Evolutionary conservation across 2,797 vertebrate genomes (phyloP).

Genomic region (Decapterus maruadsi): DNA sequence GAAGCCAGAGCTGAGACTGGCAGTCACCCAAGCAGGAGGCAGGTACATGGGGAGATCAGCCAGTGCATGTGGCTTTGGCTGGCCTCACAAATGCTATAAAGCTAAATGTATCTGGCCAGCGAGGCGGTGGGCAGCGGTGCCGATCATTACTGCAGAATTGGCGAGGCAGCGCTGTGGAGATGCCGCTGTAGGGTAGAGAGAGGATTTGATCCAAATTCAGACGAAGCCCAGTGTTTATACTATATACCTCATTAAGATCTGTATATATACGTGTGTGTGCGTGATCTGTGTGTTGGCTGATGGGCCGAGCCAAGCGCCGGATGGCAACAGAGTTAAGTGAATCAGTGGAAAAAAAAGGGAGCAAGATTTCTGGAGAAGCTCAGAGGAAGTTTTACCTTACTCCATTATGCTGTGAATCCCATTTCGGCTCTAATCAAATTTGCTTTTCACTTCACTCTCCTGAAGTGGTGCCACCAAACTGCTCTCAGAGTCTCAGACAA

Average conservation of each 20-base stretch:
- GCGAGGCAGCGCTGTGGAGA: conserved; percentile 13
- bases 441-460: conserved; percentile 18
- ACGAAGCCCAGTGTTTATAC: conserved; percentile 40
- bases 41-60: conserved; percentile 49
- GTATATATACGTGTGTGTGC: conserved; percentile 14
- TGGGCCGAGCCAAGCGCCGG: background rate
- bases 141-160: conserved; percentile 51
- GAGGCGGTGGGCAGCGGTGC: conserved; percentile 30
- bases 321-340: conserved; percentile 8
- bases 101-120: conserved; percentile 30
- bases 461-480: conserved; percentile 7
- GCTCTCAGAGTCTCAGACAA: conserved; percentile 15
- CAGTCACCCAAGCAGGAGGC: conserved; percentile 50
- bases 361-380: conserved; percentile 18
- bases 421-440: conserved; percentile 30
- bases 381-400: conserved; percentile 24
- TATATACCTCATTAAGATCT: conserved; percentile 62
- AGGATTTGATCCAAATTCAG: conserved; percentile 41
- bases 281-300: conserved; percentile 37
- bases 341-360: conserved; percentile 22
- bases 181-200: conserved; percentile 10
- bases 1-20: conserved; percentile 44
- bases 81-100: conserved; percentile 38
- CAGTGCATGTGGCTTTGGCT: conserved; percentile 40
- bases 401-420: conserved; percentile 27